Percentiles rank a stretch among this genome's conserved stretches.
phyloP scores from a whole-genome alignment of 2,888 invertebrate genomes.

The Halictus ligatus region DNA sequence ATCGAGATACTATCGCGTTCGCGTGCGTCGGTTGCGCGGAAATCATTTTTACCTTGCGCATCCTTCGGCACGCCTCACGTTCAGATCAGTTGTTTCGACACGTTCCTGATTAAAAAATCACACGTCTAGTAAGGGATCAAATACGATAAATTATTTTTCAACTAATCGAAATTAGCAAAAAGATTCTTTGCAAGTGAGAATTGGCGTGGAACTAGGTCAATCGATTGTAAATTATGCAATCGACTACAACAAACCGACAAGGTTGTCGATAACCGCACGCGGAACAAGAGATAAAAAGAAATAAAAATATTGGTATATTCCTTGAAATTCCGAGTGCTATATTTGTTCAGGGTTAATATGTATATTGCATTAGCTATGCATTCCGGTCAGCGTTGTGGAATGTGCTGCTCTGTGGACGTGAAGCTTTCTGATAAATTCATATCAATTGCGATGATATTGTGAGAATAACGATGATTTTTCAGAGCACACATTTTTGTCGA shows the following conservation, averaged over 20 bases:
- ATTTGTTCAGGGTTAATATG: slow-evolving; percentile 12
- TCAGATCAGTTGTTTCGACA: background rate
- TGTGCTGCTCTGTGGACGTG: background rate
- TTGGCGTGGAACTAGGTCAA: background rate
- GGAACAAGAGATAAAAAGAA: slow-evolving; percentile 1
- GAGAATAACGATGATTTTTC: background rate
- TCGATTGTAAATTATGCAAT: background rate
- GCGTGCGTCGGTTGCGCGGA: background rate
- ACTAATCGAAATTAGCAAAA: background rate
- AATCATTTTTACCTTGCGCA: background rate
- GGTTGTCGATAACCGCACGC: background rate
- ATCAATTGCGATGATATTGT: background rate
- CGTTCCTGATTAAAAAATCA: background rate
- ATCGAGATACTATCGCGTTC: slow-evolving; percentile 3
- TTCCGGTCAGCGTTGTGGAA: background rate
- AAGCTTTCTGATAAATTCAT: background rate
- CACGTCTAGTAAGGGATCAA: background rate
- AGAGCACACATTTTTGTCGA: background rate
- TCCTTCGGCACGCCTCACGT: background rate
- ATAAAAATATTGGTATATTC: slow-evolving; percentile 7
- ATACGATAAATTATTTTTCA: background rate
- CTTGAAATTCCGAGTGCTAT: slow-evolving; percentile 11
- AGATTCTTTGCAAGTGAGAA: background rate
- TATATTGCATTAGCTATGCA: slow-evolving; percentile 9
- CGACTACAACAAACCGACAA: background rate